A percentile compares a stretch with the other conserved stretches of the same genome.
Conservation (phyloP, 2,113 vertebrate genomes). For the Pithys albifrons region DNA sequence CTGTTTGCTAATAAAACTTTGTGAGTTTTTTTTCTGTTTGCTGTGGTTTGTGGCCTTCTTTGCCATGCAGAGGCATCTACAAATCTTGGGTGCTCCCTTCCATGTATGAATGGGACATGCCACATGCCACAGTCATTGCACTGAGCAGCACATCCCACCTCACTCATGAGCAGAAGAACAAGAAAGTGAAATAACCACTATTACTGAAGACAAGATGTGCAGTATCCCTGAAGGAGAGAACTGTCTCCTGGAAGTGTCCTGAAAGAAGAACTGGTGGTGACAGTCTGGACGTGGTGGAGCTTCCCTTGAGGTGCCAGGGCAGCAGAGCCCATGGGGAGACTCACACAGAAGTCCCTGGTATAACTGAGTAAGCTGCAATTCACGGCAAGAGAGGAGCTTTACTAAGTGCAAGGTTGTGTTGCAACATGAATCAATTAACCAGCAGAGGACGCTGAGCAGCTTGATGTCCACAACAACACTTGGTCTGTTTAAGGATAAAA, state of each 20-base stretch:
- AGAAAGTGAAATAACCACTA: background rate
- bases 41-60: background rate
- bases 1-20: background rate
- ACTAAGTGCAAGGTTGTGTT: background rate
- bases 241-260: background rate
- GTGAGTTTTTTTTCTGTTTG: background rate
- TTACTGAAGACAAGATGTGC: background rate
- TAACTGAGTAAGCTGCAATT: background rate
- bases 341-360: background rate
- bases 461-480: background rate
- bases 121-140: accelerated
- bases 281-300: no score
- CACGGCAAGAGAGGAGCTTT: background rate
- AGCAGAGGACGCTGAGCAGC: background rate
- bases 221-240: background rate
- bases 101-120: background rate
- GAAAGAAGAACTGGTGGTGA: background rate
- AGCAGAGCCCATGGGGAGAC: background rate
- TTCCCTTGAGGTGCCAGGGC: background rate
- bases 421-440: background rate
- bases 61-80: background rate
- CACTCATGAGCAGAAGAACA: background rate
- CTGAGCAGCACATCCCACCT: background rate
- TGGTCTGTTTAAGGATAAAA: background rate
- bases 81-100: background rate